phyloP scores from a whole-genome alignment of 2,797 vertebrate species.

The Petrocephalus schoutedeni region DNA sequence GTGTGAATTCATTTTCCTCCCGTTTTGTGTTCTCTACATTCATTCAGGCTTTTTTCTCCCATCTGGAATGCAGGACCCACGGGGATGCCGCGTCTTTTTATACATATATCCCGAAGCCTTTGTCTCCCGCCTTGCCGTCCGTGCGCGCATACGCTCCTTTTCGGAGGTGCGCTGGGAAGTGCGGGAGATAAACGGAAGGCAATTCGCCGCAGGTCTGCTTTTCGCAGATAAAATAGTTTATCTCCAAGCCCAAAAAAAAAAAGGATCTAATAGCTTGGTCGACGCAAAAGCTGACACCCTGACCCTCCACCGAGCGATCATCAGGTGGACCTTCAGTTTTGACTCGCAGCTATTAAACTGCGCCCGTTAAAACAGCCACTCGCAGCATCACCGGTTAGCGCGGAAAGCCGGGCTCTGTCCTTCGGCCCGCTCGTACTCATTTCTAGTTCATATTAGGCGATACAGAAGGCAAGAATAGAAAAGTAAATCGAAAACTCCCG shows the following conservation, averaged over 20 bases:
- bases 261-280: neutral
- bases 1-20: conserved; percentile 18
- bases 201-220: neutral
- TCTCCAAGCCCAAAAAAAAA: neutral
- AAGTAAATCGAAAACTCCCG: neutral
- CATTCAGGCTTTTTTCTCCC: neutral
- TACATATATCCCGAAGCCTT: neutral
- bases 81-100: neutral
- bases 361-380: neutral
- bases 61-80: conserved; percentile 10
- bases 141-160: neutral
- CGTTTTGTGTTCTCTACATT: conserved; percentile 12
- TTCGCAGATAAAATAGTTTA: conserved; percentile 10
- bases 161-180: neutral
- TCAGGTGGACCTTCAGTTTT: neutral
- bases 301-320: neutral
- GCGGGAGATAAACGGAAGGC: neutral
- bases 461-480: neutral
- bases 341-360: neutral
- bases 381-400: neutral
- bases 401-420: neutral
- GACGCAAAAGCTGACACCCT: neutral
- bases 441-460: neutral
- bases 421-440: neutral
- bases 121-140: neutral